A percentile compares a stretch with the other conserved stretches of the same genome.
These are phyloP conservation scores for Botia almorhae DNA, from an alignment of 2,797 vertebrate species.

Conservation along the genomic window DNA sequence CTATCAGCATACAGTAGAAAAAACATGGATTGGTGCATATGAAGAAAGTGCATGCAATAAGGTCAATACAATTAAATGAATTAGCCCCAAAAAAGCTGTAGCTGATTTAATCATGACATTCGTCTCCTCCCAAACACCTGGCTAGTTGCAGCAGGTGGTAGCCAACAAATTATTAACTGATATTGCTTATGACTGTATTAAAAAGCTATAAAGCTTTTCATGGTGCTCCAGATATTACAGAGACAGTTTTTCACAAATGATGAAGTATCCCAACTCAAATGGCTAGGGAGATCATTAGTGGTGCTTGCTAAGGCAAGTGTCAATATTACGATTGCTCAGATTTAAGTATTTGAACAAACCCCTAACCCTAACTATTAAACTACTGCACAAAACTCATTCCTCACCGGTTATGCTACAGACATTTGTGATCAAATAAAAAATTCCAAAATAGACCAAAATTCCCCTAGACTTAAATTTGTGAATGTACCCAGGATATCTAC, in stretches of 20 bases:
- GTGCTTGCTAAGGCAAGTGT: not conserved
- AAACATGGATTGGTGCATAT: not conserved
- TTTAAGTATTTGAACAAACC: not conserved
- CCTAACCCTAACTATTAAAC: not conserved
- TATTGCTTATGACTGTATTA: conserved; percentile 34
- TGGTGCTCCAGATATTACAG: conserved; percentile 1
- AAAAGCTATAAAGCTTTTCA: conserved; percentile 13
- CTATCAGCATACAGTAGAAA: not conserved
- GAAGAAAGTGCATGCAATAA: conserved; percentile 25
- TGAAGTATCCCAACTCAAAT: not conserved
- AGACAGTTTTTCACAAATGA: not conserved
- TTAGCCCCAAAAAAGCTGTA: conserved; percentile 34
- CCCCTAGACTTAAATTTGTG: no score
- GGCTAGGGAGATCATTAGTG: conserved; percentile 1
- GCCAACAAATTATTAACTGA: conserved; percentile 20
- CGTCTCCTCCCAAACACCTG: conserved; percentile 37
- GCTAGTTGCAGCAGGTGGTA: conserved; percentile 21
- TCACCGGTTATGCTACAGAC: not conserved
- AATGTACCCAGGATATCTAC: no score
- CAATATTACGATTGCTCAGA: not conserved
- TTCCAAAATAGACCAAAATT: no score
- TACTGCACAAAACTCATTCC: not conserved
- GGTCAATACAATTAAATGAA: conserved; percentile 37
- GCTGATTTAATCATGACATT: conserved; percentile 24
- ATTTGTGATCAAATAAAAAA: not conserved